phyloP scores from a whole-genome alignment of 2,888 invertebrate species.

The Pachliopta kotzebuea region DNA sequence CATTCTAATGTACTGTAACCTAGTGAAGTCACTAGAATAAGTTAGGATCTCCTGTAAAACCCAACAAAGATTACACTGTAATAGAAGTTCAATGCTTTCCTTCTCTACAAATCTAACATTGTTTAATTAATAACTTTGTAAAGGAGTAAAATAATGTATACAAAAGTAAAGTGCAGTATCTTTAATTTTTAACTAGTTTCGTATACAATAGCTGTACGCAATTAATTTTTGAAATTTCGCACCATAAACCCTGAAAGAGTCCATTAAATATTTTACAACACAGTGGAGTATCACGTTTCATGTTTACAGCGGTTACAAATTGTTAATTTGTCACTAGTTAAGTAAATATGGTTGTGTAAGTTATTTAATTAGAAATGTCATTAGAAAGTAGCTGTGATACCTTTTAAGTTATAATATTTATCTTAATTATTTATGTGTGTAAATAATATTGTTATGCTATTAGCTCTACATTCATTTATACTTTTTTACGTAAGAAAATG shows the following conservation, averaged over 20 bases:
- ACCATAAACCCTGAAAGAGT: background rate
- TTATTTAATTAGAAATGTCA: background rate
- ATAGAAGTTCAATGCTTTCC: too few relatives aligned
- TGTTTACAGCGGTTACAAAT: background rate
- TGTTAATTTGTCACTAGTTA: constrained; percentile 4
- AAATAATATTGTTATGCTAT: too few relatives aligned
- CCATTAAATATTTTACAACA: constrained; percentile 18
- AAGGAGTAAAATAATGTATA: background rate
- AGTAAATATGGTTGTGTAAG: background rate
- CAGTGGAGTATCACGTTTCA: constrained; percentile 14
- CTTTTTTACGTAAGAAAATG: too few relatives aligned
- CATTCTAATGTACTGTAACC: too few relatives aligned
- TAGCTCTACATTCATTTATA: too few relatives aligned
- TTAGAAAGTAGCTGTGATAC: background rate
- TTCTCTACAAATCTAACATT: background rate
- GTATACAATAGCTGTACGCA: background rate
- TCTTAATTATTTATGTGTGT: too few relatives aligned
- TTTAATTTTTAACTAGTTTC: background rate
- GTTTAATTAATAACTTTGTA: background rate
- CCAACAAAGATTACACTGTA: too few relatives aligned
- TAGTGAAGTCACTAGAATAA: too few relatives aligned
- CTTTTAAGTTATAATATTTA: too few relatives aligned
- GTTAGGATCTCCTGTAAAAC: too few relatives aligned
- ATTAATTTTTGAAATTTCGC: background rate
- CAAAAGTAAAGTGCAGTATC: background rate